Evolutionary conservation across 2,888 invertebrate genomes (phyloP).

Genomic region (Sphecodes monilicornis): DNA sequence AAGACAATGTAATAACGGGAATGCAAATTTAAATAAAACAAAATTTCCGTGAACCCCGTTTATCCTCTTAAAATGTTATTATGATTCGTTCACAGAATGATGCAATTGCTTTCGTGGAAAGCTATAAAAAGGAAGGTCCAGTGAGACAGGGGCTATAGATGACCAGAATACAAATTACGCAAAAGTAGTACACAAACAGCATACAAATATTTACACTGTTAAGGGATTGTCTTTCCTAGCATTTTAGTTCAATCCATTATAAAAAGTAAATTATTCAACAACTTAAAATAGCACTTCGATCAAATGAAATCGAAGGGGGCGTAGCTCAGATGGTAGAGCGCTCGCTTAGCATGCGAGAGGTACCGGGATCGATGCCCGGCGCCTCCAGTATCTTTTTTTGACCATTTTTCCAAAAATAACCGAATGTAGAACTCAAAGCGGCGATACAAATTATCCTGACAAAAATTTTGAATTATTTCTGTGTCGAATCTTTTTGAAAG

Average conservation of each 20-base stretch:
- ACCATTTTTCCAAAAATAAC: background rate
- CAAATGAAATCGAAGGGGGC: slow-evolving; percentile 63
- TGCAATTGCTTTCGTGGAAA: background rate
- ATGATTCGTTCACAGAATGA: background rate
- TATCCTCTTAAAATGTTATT: background rate
- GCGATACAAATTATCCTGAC: background rate
- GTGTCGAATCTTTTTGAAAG: background rate
- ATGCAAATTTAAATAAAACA: background rate
- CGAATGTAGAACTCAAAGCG: too few species aligned
- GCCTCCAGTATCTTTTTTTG: slow-evolving; percentile 75
- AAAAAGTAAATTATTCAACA: background rate
- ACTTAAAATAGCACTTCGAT: background rate
- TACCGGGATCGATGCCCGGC: slow-evolving; percentile 83
- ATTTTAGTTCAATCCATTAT: background rate
- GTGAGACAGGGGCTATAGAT: background rate
- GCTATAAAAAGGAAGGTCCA: background rate
- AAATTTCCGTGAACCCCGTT: background rate
- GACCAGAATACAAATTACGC: slow-evolving; percentile 1
- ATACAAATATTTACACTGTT: background rate
- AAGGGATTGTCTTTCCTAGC: background rate
- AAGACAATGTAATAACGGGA: background rate
- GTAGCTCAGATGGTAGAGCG: slow-evolving; percentile 84
- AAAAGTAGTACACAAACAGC: background rate
- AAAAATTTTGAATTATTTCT: too few species aligned
- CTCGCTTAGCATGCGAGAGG: slow-evolving; percentile 84